These are phyloP conservation scores for Pampusana beccarii DNA, from an alignment of 2,113 vertebrate genomes.

Conservation along the genomic window DNA sequence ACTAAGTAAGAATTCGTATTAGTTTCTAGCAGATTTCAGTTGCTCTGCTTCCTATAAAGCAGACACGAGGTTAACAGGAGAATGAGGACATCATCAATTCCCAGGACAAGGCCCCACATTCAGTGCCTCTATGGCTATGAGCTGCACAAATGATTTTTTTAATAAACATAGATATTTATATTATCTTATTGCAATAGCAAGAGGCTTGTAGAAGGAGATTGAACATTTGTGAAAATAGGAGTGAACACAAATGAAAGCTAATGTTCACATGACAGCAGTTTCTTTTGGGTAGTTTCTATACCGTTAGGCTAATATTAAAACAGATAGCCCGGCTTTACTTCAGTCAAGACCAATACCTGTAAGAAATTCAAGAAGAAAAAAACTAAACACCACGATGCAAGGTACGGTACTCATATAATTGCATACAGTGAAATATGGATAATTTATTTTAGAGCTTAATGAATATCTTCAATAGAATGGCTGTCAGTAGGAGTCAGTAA, in stretches of 20 bases:
- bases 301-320: neutral
- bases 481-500: slow-evolving; percentile 10
- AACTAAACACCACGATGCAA: neutral
- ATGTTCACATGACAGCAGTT: neutral
- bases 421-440: neutral
- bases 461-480: neutral
- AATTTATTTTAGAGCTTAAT: slow-evolving; percentile 27
- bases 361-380: neutral
- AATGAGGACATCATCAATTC: neutral
- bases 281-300: neutral
- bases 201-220: neutral
- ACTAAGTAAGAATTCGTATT: neutral
- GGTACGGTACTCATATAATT: neutral
- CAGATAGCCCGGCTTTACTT: neutral
- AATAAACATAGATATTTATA: neutral
- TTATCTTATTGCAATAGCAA: neutral
- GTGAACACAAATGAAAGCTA: neutral
- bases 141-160: neutral
- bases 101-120: neutral
- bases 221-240: neutral
- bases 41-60: neutral
- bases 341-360: neutral
- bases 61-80: neutral
- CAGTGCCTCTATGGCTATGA: neutral
- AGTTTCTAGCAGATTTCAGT: neutral